phyloP scores from a whole-genome alignment of 2,797 vertebrate genomes.

The Notamacropus eugenii region DNA sequence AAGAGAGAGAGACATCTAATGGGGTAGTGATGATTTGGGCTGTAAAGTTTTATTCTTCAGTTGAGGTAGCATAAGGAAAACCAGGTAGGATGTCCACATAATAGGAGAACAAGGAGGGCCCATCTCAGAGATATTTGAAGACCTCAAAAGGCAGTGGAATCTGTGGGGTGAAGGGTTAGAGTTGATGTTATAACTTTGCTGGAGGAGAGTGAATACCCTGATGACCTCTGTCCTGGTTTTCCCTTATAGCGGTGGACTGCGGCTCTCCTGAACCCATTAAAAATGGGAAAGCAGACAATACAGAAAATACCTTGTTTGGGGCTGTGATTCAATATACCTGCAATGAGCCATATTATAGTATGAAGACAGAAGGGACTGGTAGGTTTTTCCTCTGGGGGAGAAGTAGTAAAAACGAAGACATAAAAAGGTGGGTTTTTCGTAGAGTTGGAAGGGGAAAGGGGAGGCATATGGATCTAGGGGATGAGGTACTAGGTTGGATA shows the following conservation, averaged over 20 bases:
- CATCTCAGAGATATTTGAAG: background rate
- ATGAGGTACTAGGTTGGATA: background rate
- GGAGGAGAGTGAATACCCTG: background rate
- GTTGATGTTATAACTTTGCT: background rate
- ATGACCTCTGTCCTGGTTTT: background rate
- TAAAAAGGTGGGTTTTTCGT: background rate
- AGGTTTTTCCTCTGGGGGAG: conserved; percentile 41
- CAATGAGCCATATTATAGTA: conserved; percentile 87
- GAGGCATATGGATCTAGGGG: background rate
- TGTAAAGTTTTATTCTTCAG: background rate
- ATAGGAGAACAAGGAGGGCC: background rate
- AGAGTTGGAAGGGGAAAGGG: background rate
- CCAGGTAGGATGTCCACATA: background rate
- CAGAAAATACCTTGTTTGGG: conserved; percentile 81
- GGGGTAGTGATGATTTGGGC: background rate
- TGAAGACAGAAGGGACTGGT: conserved; percentile 82
- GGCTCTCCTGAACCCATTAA: conserved; percentile 81
- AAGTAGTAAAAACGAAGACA: background rate
- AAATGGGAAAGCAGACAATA: conserved; percentile 71
- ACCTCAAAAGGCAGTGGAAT: background rate
- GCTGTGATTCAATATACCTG: conserved; percentile 86
- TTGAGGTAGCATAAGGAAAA: background rate
- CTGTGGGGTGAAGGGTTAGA: background rate
- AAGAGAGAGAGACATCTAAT: background rate
- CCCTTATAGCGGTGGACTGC: conserved; percentile 89